Base-by-base conservation (phyloP, 2,888 invertebrate species). In the Anarsia innoxiella region DNA sequence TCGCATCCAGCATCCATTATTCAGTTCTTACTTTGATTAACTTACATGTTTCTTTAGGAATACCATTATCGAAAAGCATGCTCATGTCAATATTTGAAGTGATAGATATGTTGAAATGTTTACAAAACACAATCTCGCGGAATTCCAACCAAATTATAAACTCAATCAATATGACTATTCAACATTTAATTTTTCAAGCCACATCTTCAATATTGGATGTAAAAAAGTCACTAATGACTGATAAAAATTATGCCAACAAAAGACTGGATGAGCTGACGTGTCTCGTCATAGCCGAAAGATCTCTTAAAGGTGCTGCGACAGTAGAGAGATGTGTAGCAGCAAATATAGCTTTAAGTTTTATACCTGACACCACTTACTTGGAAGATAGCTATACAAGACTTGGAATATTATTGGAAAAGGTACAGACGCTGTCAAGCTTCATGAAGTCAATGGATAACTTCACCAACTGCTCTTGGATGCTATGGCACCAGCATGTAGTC, bases 401-500 rank as follows among this genome's bases (percentile, higher is more conserved):
- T 35, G 80, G 88, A 30, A 76, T 80, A 19, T 77, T 90, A 27
- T 70, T 94, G 32, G 86, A 88, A 50, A 90, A 91, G 56, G 83
- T 93, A 35, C 89, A 90, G 58, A 73, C 85, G 28, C 75, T 94
- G 32, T 83, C 88, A 32, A 87, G 88, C 51, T 86, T 92, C 42
- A 82, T 87, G 25, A 61, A 77, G 9, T 71, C 88, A 40, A 67
- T 94, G 43, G 75, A 87, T 31, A 73, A 77, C 42, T 83, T 90
- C 13, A 91, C 91, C 66, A 89, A 93, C 63, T 91, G 93, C 53
- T 90, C 91, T 23, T 92, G 93, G 76, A 74, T 96, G 36, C 89
- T 92, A 62, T 94, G 93, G 91, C 94, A 96, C 74, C 89, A 91
- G 59, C 88, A 91, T 47, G 84, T 94, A 36, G 82, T 94, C 35